A percentile compares a stretch with the other conserved stretches of the same genome.
phyloP scores from a whole-genome alignment of 1,140 invertebrate species.

The honey bee (Apis mellifera) region DNA sequence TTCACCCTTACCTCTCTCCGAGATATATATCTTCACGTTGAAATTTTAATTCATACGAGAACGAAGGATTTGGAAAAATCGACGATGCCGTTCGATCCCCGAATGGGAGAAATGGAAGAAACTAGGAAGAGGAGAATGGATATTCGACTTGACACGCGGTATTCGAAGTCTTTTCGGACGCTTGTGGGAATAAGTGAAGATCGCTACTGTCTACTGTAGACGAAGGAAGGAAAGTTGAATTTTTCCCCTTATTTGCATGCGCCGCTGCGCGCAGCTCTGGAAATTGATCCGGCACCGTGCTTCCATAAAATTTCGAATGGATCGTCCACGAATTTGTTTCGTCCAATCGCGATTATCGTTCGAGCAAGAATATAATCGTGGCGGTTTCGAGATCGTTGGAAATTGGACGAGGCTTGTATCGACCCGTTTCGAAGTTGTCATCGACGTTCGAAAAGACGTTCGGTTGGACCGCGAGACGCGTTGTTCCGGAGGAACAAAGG shows the following conservation, averaged over 20 bases:
- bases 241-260: constrained; percentile 41
- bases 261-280: not conserved
- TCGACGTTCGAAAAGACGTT: no score
- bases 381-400: no score
- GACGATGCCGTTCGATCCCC: not conserved
- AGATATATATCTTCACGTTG: not conserved
- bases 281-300: constrained; percentile 34
- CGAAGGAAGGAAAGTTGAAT: constrained; percentile 6
- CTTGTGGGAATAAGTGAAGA: not conserved
- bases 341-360: no score
- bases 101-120: not conserved
- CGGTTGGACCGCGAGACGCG: no score
- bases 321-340: no score
- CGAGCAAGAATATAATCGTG: no score
- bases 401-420: no score
- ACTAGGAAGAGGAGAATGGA: not conserved
- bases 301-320: constrained; percentile 25
- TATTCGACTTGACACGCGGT: not conserved
- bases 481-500: constrained; percentile 25
- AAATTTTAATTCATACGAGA: constrained; percentile 33
- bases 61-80: not conserved
- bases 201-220: not conserved
- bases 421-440: no score
- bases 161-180: constrained; percentile 3
- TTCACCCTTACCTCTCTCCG: not conserved